phyloP scores from a whole-genome alignment of 2,113 vertebrate species.

The Dendropsophus ebraccatus region DNA sequence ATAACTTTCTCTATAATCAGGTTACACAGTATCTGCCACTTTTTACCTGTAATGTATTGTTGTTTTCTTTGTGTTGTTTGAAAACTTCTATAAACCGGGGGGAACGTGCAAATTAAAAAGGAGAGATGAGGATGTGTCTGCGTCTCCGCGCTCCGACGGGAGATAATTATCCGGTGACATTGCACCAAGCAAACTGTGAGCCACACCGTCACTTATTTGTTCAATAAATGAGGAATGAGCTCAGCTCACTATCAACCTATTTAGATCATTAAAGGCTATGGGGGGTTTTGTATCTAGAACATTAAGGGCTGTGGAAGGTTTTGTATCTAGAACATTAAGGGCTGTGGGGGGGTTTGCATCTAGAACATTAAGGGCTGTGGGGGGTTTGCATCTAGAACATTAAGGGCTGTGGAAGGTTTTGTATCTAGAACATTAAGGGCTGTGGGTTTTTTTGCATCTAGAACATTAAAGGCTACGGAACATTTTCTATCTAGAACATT shows the following conservation, averaged over 20 bases:
- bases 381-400: no score
- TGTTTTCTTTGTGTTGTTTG: not conserved
- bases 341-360: no score
- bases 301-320: no score
- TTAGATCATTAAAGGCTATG: not conserved
- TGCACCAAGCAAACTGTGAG: constrained; percentile 5
- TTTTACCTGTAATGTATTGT: not conserved
- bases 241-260: not conserved
- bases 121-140: constrained; percentile 23
- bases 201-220: not conserved
- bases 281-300: no score
- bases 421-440: no score
- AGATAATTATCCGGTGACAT: constrained; percentile 38
- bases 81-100: not conserved
- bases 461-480: no score
- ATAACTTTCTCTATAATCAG: no score
- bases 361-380: no score
- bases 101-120: constrained; percentile 43
- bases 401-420: no score
- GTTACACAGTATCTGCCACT: not conserved
- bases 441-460: no score
- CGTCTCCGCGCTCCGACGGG: not conserved
- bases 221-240: not conserved
- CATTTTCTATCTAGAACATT: no score
- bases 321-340: no score